A percentile compares a stretch with the other conserved stretches of the same genome.
These are phyloP conservation scores for Climacteris rufus DNA, from an alignment of 2,113 vertebrate species.

Conservation along the genomic window DNA sequence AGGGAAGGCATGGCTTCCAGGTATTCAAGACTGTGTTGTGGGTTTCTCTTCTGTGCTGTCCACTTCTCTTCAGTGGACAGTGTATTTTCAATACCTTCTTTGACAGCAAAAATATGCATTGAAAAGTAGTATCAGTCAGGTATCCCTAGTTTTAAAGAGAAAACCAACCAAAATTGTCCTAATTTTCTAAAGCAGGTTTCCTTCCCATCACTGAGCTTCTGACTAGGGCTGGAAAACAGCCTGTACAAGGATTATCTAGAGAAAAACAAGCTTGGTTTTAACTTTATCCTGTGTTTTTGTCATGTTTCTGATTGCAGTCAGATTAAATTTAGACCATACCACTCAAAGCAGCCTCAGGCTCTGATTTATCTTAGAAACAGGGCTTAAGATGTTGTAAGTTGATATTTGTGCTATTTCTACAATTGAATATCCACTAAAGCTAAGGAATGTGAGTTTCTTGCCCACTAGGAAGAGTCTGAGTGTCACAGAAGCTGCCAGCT, in stretches of 20 bases:
- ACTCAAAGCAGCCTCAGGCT: not conserved
- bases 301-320: not conserved
- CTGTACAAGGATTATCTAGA: not conserved
- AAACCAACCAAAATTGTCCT: not conserved
- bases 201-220: not conserved
- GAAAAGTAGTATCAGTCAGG: not conserved
- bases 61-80: not conserved
- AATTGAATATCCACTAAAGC: slow-evolving; percentile 70
- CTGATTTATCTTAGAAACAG: not conserved
- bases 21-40: not conserved
- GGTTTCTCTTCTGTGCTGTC: not conserved
- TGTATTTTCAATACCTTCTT: not conserved
- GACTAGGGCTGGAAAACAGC: not conserved
- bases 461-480: slow-evolving; percentile 70
- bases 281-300: not conserved
- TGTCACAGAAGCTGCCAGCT: slow-evolving; percentile 72
- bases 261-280: not conserved
- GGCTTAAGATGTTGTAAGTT: not conserved
- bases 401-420: not conserved
- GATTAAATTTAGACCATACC: not conserved
- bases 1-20: not conserved
- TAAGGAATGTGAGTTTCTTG: slow-evolving; percentile 75
- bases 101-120: not conserved
- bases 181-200: not conserved
- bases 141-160: not conserved